Conservation (phyloP, 2,888 invertebrate species). For the Microctonus aethiopoides region DNA sequence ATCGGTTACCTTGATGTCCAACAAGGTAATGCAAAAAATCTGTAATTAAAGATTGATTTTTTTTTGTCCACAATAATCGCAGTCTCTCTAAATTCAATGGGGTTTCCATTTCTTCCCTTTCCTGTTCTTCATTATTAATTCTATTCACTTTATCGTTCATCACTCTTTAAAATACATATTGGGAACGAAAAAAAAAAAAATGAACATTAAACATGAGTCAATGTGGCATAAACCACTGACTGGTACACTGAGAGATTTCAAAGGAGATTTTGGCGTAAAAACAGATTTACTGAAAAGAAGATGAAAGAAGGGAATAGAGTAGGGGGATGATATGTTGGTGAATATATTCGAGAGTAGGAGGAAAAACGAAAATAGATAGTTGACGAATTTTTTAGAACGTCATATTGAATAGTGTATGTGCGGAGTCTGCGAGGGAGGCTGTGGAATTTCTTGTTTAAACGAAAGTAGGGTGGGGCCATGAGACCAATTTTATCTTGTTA, state of each 20-base stretch:
- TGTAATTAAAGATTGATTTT: constrained; percentile 61
- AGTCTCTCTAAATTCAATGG: constrained; percentile 54
- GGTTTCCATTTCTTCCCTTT: no score
- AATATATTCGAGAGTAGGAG: constrained; percentile 24
- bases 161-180: background rate
- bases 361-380: constrained; percentile 44
- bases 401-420: constrained; percentile 19
- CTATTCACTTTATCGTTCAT: constrained; percentile 32
- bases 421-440: constrained; percentile 32
- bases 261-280: constrained; percentile 37
- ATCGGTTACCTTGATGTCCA: constrained; percentile 68
- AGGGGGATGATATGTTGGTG: constrained; percentile 22
- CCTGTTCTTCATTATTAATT: constrained; percentile 4
- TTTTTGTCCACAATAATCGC: constrained; percentile 59
- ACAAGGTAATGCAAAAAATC: constrained; percentile 69
- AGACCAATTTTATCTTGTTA: constrained; percentile 38
- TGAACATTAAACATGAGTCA: constrained; percentile 7
- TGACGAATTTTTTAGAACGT: constrained; percentile 23
- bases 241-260: constrained; percentile 29
- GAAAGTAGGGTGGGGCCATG: constrained; percentile 39
- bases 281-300: constrained; percentile 13
- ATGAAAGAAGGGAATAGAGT: constrained; percentile 3
- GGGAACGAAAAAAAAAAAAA: background rate
- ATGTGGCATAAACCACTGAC: constrained; percentile 27
- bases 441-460: constrained; percentile 35